Percentiles rank a stretch among this genome's conserved stretches.
phyloP scores from a whole-genome alignment of 1,140 invertebrate genomes.

The Frieseomelitta varia region DNA sequence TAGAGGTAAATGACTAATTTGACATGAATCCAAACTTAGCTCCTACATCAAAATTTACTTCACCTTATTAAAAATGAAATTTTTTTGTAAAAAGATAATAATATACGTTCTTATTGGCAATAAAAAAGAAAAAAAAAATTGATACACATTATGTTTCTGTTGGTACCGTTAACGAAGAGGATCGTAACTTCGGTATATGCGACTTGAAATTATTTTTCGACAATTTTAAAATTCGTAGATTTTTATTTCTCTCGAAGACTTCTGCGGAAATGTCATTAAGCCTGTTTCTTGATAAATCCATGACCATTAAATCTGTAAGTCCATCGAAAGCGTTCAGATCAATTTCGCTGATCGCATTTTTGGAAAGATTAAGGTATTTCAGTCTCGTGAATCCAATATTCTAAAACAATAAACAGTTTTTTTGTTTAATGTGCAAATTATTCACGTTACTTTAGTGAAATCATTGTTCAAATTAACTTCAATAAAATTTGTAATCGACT shows the following conservation, averaged over 20 bases:
- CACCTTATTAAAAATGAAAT: slow-evolving; percentile 1
- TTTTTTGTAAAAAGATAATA: background rate
- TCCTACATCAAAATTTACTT: slow-evolving; percentile 63
- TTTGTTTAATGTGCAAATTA: background rate
- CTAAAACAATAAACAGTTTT: slow-evolving; percentile 59
- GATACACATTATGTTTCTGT: background rate
- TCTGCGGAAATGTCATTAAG: slow-evolving; percentile 70
- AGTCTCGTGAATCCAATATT: slow-evolving; percentile 70
- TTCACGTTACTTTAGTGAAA: background rate
- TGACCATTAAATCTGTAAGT: slow-evolving; percentile 68
- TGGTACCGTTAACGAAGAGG: slow-evolving; percentile 69
- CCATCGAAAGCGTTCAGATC: slow-evolving; percentile 69
- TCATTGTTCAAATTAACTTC: background rate
- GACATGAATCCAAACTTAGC: slow-evolving; percentile 72
- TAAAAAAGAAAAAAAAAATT: background rate
- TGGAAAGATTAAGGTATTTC: slow-evolving; percentile 75
- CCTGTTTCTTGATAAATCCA: slow-evolving; percentile 77
- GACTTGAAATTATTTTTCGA: slow-evolving; percentile 75
- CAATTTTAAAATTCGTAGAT: slow-evolving; percentile 71
- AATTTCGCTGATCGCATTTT: slow-evolving; percentile 75
- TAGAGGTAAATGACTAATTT: slow-evolving; percentile 68
- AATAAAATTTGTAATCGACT: background rate
- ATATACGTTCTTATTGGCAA: background rate
- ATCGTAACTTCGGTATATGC: slow-evolving; percentile 69
- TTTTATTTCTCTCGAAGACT: slow-evolving; percentile 67